Conservation (phyloP, 2,888 invertebrate species). For the Scaptomyza parva region DNA sequence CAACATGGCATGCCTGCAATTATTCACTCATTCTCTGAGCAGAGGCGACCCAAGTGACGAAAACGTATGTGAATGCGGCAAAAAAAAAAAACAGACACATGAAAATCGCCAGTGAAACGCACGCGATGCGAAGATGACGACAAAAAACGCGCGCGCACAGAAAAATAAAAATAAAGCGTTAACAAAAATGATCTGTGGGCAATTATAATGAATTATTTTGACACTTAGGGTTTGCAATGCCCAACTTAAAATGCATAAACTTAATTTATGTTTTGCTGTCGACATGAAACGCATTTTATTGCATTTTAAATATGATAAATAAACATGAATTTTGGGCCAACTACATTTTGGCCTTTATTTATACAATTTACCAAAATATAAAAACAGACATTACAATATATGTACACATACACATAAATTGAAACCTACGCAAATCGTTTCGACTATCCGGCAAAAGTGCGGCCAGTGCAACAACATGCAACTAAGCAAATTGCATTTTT, state of each 20-base stretch:
- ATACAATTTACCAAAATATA: conserved; percentile 34
- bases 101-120: conserved; percentile 57
- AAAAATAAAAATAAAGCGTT: conserved; percentile 40
- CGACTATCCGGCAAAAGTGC: conserved; percentile 6
- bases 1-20: conserved; percentile 73
- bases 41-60: conserved; percentile 31
- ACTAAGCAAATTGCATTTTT: conserved; percentile 66
- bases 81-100: conserved; percentile 24
- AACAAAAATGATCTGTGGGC: conserved; percentile 80
- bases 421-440: conserved; percentile 49
- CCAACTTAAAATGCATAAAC: conserved; percentile 72
- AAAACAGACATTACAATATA: conserved; percentile 28
- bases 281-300: conserved; percentile 79
- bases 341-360: conserved; percentile 38
- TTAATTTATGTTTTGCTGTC: conserved; percentile 74
- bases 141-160: conserved; percentile 45
- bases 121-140: conserved; percentile 50
- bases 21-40: conserved; percentile 67
- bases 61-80: conserved; percentile 30
- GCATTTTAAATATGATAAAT: conserved; percentile 83
- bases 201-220: conserved; percentile 84
- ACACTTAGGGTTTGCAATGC: conserved; percentile 75
- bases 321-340: conserved; percentile 57
- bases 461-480: conserved; percentile 31
- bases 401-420: too few species aligned